Conservation (phyloP, 2,888 invertebrate genomes). For the Meganola albula region DNA sequence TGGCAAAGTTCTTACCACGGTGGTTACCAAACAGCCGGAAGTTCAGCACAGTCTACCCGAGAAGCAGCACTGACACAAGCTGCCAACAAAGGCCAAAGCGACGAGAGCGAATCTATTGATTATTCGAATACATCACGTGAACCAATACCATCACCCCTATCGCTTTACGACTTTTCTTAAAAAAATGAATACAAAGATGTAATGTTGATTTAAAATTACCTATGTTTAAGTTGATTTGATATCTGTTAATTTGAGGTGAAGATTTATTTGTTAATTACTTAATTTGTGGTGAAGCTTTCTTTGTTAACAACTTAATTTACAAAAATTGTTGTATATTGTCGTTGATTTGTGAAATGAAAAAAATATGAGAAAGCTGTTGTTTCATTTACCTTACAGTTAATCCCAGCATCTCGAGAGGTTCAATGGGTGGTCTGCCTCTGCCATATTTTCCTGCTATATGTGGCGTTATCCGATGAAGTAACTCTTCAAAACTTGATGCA, state of each 20-base stretch:
- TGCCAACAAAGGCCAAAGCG: slow-evolving; percentile 7
- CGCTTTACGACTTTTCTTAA: slow-evolving; percentile 4
- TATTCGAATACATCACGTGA: slow-evolving; percentile 8
- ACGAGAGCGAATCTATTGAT: slow-evolving; percentile 8
- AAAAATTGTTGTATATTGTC: slow-evolving; percentile 8
- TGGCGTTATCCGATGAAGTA: slow-evolving; percentile 8
- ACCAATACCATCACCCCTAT: slow-evolving; percentile 7
- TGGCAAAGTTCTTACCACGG: slow-evolving; percentile 2
- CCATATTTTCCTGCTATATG: slow-evolving; percentile 8
- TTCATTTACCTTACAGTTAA: slow-evolving; percentile 6
- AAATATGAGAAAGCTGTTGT: slow-evolving; percentile 8
- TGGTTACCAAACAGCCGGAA: slow-evolving; percentile 9
- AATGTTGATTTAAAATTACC: slow-evolving; percentile 3
- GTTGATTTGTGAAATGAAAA: slow-evolving; percentile 9
- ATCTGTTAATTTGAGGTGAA: slow-evolving; percentile 8
- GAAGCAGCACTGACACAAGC: slow-evolving; percentile 9
- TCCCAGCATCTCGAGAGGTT: slow-evolving; percentile 6
- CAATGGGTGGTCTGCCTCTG: slow-evolving; percentile 9
- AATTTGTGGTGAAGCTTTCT: slow-evolving; percentile 7
- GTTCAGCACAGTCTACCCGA: slow-evolving; percentile 9
- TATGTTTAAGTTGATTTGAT: slow-evolving; percentile 6
- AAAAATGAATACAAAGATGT: slow-evolving; percentile 2
- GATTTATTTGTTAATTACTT: slow-evolving; percentile 5
- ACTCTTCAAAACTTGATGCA: slow-evolving; percentile 9
- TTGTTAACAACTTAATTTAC: slow-evolving; percentile 8